A percentile compares a stretch with the other conserved stretches of the same genome.
Evolutionary conservation across 2,113 vertebrate species (phyloP).

Genomic region (Lycocorax pyrrhopterus): DNA sequence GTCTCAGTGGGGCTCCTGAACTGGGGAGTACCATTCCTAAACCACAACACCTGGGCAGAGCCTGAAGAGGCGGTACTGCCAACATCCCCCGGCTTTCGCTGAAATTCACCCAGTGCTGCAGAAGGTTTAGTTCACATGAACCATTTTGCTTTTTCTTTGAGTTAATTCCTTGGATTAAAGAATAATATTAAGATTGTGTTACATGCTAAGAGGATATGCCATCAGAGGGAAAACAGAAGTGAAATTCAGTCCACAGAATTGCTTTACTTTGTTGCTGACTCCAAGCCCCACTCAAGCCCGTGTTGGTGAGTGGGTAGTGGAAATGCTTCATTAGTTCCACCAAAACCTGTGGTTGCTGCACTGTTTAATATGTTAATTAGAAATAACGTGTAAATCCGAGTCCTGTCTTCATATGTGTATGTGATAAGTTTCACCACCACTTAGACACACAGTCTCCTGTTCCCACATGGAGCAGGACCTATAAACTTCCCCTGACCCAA

Average conservation of each 20-base stretch:
- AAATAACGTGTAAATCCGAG: neutral
- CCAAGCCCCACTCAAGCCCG: neutral
- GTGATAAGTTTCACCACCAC: neutral
- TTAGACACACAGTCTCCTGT: neutral
- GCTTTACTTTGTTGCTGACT: neutral
- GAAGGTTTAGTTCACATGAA: neutral
- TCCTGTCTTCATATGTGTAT: neutral
- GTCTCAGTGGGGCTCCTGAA: neutral
- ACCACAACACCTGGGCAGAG: neutral
- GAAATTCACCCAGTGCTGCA: neutral
- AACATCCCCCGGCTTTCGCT: fast-evolving
- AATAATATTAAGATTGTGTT: neutral
- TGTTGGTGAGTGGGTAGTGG: neutral
- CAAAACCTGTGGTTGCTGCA: neutral
- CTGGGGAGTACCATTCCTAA: neutral
- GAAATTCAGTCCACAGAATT: neutral
- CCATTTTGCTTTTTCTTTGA: neutral
- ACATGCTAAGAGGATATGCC: neutral
- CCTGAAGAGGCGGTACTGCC: too few species aligned
- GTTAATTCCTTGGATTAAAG: neutral
- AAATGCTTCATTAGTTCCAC: neutral
- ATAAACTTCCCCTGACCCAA: neutral
- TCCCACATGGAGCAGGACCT: neutral
- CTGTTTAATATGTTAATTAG: neutral
- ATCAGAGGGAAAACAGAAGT: neutral